Percentiles rank a stretch among this genome's conserved stretches.
Conservation (phyloP, 2,888 invertebrate species). For the Acrobasis consociella region DNA sequence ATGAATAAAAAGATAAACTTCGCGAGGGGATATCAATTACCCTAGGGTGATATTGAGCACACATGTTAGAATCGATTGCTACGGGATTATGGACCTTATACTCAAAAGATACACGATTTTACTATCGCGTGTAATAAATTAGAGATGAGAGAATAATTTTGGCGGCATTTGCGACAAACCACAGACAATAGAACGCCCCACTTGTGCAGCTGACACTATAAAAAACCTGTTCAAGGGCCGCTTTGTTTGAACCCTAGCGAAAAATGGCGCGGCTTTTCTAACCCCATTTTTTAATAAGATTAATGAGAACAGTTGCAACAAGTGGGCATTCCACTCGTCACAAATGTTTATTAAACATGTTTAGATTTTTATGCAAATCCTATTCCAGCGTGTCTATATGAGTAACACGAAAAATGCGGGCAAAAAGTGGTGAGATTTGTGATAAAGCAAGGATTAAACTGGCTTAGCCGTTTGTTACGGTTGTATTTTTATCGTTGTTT, state of each 20-base stretch:
- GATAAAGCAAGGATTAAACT: background rate
- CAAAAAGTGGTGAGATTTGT: background rate
- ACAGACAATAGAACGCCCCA: constrained; percentile 57
- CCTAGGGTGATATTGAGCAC: constrained; percentile 37
- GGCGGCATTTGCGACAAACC: constrained; percentile 53
- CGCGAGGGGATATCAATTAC: constrained; percentile 45
- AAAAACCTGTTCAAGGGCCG: constrained; percentile 53
- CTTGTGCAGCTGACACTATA: constrained; percentile 76
- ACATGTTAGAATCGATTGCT: constrained; percentile 39
- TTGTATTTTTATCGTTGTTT: background rate
- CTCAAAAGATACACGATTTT: constrained; percentile 26
- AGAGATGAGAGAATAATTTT: constrained; percentile 47
- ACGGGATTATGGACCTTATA: constrained; percentile 35
- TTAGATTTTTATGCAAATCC: constrained; percentile 23
- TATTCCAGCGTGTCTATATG: background rate
- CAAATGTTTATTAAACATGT: constrained; percentile 29
- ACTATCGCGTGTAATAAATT: constrained; percentile 33
- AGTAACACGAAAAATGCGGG: constrained; percentile 1
- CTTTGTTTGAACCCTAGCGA: constrained; percentile 33
- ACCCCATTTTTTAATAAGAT: constrained; percentile 37
- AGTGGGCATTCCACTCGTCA: constrained; percentile 44
- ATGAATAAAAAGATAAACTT: constrained; percentile 67
- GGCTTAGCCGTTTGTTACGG: background rate
- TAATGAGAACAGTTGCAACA: constrained; percentile 48
- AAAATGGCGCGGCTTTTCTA: constrained; percentile 19